These are phyloP conservation scores for Rhingia campestris DNA, from an alignment of 2,888 invertebrate genomes.

Conservation along the genomic window DNA sequence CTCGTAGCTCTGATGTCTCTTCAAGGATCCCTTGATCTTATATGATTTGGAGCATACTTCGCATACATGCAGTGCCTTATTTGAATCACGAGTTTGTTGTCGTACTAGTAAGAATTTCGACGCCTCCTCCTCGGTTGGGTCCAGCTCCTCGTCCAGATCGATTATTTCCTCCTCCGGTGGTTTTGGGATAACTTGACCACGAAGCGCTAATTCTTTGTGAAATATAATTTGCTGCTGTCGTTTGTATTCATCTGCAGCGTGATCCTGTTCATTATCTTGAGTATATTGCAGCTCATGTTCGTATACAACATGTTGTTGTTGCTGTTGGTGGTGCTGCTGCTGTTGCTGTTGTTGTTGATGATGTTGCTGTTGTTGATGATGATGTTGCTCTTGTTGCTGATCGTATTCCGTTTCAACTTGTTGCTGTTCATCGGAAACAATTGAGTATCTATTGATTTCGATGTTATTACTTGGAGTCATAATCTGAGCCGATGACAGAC, in stretches of 20 bases:
- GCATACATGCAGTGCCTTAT: constrained; percentile 83
- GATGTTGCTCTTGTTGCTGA: constrained; percentile 19
- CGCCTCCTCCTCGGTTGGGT: constrained; percentile 70
- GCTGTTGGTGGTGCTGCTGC: not conserved
- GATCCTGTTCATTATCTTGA: constrained; percentile 41
- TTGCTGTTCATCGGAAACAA: constrained; percentile 8
- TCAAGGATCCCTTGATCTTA: constrained; percentile 90
- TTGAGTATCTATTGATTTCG: constrained; percentile 45
- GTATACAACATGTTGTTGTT: constrained; percentile 14
- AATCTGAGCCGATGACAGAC: constrained; percentile 56
- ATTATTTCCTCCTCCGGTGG: constrained; percentile 68
- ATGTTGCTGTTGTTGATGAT: constrained; percentile 54
- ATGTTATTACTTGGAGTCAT: constrained; percentile 27
- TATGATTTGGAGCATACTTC: constrained; percentile 91
- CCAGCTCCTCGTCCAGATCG: constrained; percentile 56
- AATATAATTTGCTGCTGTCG: constrained; percentile 33
- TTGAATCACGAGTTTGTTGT: constrained; percentile 40
- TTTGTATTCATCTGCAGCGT: constrained; percentile 48
- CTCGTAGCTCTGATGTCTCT: constrained; percentile 90
- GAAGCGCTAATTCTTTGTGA: constrained; percentile 34
- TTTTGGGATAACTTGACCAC: constrained; percentile 47
- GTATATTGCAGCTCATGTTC: constrained; percentile 34
- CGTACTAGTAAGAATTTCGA: constrained; percentile 46
- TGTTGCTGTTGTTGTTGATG: constrained; percentile 54
- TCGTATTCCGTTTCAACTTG: not conserved